Evolutionary conservation across 2,888 invertebrate species (phyloP).

Genomic region (Phengaris arion): DNA sequence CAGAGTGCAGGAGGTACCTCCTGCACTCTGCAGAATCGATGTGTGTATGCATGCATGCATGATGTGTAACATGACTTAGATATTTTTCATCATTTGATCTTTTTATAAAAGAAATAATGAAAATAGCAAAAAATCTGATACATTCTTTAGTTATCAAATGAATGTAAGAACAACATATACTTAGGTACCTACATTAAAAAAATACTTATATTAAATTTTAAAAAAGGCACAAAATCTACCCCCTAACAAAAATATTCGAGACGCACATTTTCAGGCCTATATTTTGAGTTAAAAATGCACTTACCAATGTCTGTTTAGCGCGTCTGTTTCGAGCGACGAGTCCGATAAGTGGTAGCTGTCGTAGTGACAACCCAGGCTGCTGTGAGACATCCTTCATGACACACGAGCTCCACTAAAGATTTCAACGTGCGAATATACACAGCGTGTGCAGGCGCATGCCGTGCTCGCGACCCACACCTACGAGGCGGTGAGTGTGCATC

Average conservation of each 20-base stretch:
- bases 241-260: not conserved
- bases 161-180: too few species aligned
- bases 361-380: slow-evolving; percentile 75
- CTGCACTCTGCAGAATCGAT: too few species aligned
- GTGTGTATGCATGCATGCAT: too few species aligned
- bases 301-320: slow-evolving; percentile 75
- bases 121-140: too few species aligned
- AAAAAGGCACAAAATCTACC: not conserved
- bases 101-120: too few species aligned
- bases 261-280: not conserved
- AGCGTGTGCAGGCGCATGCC: slow-evolving; percentile 68
- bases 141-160: too few species aligned
- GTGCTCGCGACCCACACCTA: slow-evolving; percentile 72
- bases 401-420: slow-evolving; percentile 61
- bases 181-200: too few species aligned
- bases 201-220: too few species aligned
- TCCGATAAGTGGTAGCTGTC: slow-evolving; percentile 75
- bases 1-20: too few species aligned
- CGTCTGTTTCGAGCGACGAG: slow-evolving; percentile 74
- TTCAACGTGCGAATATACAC: slow-evolving; percentile 54
- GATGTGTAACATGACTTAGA: too few species aligned
- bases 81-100: too few species aligned
- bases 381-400: slow-evolving; percentile 79
- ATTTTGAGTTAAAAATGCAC: slow-evolving; percentile 42
- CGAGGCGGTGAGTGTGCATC: slow-evolving; percentile 75